A percentile compares a stretch with the other conserved stretches of the same genome.
phyloP scores from a whole-genome alignment of 2,888 invertebrate genomes.

The Gari tellinella region DNA sequence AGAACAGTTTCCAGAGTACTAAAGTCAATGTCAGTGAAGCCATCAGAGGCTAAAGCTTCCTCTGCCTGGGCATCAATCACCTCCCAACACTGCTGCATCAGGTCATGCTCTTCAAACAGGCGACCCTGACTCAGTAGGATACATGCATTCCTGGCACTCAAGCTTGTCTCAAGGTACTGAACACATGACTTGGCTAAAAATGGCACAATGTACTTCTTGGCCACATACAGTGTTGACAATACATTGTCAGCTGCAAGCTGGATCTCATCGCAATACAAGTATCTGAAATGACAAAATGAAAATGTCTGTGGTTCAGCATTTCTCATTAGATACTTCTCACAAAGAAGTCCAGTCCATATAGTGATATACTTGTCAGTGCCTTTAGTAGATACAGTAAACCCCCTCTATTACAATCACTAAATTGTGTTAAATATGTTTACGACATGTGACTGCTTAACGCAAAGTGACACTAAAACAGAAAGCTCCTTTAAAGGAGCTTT shows the following conservation, averaged over 20 bases:
- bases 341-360: no score
- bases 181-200: conserved; percentile 97
- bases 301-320: no score
- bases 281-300: conserved; percentile 88
- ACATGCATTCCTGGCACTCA: conserved; percentile 98
- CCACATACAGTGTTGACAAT: conserved; percentile 96
- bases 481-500: no score
- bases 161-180: conserved; percentile 96
- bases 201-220: conserved; percentile 98
- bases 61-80: conserved; percentile 99
- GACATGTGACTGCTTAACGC: no score
- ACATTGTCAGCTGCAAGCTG: conserved; percentile 97
- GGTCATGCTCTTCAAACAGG: conserved; percentile 97
- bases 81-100: conserved; percentile 90
- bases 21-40: conserved; percentile 97
- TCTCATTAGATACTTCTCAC: no score
- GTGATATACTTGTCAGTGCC: no score
- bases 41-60: conserved; percentile 97
- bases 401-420: no score
- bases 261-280: conserved; percentile 98
- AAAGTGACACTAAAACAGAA: no score
- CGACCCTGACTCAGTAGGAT: conserved; percentile 97
- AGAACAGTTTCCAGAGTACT: conserved; percentile 96
- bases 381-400: no score
- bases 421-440: no score